A percentile compares a stretch with the other conserved stretches of the same genome.
These are phyloP conservation scores for Chironomus tepperi DNA, from an alignment of 1,140 invertebrate species.

Conservation along the genomic window DNA sequence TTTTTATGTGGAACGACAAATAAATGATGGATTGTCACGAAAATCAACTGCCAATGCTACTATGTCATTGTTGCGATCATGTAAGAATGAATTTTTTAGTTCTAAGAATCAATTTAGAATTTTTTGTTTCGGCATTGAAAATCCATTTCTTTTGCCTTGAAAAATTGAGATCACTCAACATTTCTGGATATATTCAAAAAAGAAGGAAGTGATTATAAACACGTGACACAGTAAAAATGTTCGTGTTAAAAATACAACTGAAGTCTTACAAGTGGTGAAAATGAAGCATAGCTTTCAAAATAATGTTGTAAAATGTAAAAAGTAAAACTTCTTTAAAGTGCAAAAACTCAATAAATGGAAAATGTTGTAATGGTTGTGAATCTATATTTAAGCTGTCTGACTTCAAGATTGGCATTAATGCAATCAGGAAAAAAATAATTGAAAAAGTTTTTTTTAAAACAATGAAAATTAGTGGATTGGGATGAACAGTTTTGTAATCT, in stretches of 20 bases:
- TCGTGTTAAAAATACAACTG: neutral
- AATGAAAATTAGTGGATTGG: neutral
- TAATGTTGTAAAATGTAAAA: no score
- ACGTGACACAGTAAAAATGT: neutral
- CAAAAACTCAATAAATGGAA: neutral
- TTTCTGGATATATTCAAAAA: neutral
- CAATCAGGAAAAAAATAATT: neutral
- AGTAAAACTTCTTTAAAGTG: neutral
- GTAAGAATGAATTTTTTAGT: constrained; percentile 4
- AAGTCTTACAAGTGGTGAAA: neutral
- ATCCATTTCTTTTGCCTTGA: neutral
- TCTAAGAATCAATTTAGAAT: neutral
- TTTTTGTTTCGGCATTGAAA: neutral
- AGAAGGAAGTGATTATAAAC: neutral
- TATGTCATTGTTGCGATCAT: constrained; percentile 19
- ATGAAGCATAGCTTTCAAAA: neutral
- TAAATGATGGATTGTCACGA: constrained; percentile 22
- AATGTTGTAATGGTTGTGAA: no score
- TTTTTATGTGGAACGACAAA: neutral
- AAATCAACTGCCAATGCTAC: constrained; percentile 6
- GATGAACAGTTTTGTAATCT: neutral
- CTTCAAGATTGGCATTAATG: neutral
- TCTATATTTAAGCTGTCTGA: neutral
- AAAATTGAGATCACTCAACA: neutral
- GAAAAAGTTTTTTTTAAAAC: neutral